A percentile compares a stretch with the other conserved stretches of the same genome.
Evolutionary conservation across 2,797 vertebrate species (phyloP).

Genomic region (Dendrocincla tyrannina): DNA sequence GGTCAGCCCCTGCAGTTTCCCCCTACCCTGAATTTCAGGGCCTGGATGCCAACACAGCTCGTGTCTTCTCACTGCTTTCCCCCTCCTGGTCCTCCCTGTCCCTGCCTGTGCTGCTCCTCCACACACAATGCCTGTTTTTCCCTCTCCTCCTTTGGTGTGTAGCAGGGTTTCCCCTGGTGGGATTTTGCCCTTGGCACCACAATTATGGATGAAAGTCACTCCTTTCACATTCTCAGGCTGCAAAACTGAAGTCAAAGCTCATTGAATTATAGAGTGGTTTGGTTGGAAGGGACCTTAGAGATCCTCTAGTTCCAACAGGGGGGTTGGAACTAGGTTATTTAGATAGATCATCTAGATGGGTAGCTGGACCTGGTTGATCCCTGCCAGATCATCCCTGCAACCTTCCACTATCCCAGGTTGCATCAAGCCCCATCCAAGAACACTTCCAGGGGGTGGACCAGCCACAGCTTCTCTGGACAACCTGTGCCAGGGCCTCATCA

Average conservation of each 20-base stretch:
- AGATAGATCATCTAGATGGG: too few species aligned
- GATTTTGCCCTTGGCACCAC: neutral
- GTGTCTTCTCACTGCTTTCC: neutral
- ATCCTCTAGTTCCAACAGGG: neutral
- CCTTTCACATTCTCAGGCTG: neutral
- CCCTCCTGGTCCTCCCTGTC: neutral
- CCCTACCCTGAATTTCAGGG: neutral
- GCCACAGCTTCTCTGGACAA: fast-evolving
- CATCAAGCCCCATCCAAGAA: neutral
- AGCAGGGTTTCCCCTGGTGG: neutral
- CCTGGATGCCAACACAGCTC: neutral
- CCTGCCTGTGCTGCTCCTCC: neutral
- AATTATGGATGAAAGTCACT: fast-evolving
- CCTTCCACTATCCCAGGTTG: neutral
- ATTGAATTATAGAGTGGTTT: neutral
- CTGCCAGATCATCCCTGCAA: neutral
- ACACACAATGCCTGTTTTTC: neutral
- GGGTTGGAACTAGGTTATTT: neutral
- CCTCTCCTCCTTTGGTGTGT: neutral
- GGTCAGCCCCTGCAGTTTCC: neutral
- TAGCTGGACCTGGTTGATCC: neutral
- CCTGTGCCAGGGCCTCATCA: fast-evolving
- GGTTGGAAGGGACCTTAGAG: neutral
- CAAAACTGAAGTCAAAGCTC: neutral
- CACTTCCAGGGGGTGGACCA: neutral